These are phyloP conservation scores for Caenorhabditis macrosperma DNA, from an alignment of 2,888 invertebrate species.

Conservation along the genomic window DNA sequence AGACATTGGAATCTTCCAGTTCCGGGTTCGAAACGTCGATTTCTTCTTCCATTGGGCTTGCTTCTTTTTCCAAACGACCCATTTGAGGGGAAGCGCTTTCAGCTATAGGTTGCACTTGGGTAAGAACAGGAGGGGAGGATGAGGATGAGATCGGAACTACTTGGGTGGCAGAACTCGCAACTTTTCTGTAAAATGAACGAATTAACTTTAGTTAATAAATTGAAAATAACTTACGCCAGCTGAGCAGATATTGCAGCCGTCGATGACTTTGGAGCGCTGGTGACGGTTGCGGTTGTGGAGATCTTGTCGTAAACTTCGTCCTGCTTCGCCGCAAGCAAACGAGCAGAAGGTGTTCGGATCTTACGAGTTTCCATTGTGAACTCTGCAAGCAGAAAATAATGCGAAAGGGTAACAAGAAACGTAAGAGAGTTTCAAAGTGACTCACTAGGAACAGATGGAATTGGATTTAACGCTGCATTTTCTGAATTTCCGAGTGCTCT, in stretches of 20 bases:
- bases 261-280: neutral
- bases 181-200: neutral
- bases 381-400: neutral
- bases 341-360: constrained; percentile 42
- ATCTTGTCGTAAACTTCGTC: constrained; percentile 29
- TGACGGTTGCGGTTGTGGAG: neutral
- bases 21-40: constrained; percentile 12
- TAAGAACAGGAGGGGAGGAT: neutral
- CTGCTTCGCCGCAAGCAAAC: constrained; percentile 36
- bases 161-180: neutral
- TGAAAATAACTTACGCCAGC: constrained; percentile 3
- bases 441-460: neutral
- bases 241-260: neutral
- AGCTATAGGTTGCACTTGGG: neutral
- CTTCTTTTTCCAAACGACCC: neutral
- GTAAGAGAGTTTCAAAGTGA: neutral
- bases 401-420: neutral
- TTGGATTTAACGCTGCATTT: neutral
- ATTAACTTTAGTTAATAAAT: neutral
- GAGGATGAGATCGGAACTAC: neutral
- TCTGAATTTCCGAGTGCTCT: neutral
- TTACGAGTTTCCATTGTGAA: constrained; percentile 53
- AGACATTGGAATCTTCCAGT: neutral
- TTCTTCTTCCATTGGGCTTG: constrained; percentile 1
- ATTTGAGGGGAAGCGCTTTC: neutral